Evolutionary conservation across 2,113 vertebrate species (phyloP), one percentile per base, ranked within the genome.

Genomic region (Oreochromis spilurus): DNA sequence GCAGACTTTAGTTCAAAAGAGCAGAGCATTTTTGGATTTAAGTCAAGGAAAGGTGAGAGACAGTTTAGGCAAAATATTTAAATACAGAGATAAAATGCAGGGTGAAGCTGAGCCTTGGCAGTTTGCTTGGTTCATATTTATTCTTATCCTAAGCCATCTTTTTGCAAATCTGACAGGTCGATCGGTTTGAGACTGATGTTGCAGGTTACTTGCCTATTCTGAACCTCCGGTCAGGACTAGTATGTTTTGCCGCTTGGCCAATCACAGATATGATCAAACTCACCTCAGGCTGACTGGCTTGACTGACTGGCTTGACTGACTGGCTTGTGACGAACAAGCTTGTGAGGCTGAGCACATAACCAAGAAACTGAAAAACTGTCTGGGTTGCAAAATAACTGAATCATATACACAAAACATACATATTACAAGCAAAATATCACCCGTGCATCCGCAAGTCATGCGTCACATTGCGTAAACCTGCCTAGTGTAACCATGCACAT

Each of bases 11-110:
- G 38, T 21, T 78, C 31, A 72, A 83, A 88, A 89, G 83, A 83
- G 29, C 78, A 38, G 9, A 48, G 45, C 40, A 57, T 17, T 81
- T 78, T 80, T 4, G 50, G 75, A 81, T 83, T 83, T 60, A 67
- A 89, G 88, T 80, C 45, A 55, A 38, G 67, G 80, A 58, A 84
- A 85, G 86, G 89, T 88, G 83, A 88, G 60, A 79, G 57, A 83
- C 9, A 81, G 79, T 85, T 79, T 3, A 29, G 54, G 45, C 50
- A 65, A 75, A 89, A 86, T 82, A 88, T 91, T 88, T 45, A 85
- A 82, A 89, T 52, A 7, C 26, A 21, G 53, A 70, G 82, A 65
- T 89, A 2, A 52, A 79, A 62, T 24, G 38, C 45, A 29, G 36
- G 62, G 45, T 11, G 77, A 84, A 62, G 79, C 58, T 19, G 31